phyloP scores from a whole-genome alignment of 2,797 vertebrate genomes.

The Macropodus opercularis region DNA sequence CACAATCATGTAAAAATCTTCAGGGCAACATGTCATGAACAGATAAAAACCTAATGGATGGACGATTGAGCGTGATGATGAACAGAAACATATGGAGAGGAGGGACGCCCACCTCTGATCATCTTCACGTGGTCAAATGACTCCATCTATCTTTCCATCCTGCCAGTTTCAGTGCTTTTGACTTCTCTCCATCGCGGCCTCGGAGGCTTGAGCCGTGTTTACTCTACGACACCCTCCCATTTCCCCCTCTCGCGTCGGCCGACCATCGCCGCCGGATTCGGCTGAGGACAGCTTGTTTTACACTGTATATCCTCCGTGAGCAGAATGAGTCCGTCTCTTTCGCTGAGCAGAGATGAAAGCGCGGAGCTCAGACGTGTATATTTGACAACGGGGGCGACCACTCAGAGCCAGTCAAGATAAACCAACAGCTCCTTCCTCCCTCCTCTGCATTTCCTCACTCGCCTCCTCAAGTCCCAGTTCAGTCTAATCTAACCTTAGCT shows the following conservation, averaged over 20 bases:
- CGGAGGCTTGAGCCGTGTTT: conserved; percentile 65
- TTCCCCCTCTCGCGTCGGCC: conserved; percentile 47
- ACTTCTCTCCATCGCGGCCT: conserved; percentile 40
- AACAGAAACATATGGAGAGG: conserved; percentile 54
- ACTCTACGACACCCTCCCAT: conserved; percentile 59
- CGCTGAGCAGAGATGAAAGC: conserved; percentile 58
- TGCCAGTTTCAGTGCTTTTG: background rate
- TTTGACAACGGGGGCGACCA: conserved; percentile 61
- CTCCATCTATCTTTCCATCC: conserved; percentile 15
- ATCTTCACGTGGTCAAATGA: conserved; percentile 46
- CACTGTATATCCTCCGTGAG: conserved; percentile 47
- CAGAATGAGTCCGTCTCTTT: conserved; percentile 36
- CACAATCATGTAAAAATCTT: conserved; percentile 22
- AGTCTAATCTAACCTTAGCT: conserved; percentile 7
- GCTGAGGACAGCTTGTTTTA: conserved; percentile 57
- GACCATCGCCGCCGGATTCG: conserved; percentile 34
- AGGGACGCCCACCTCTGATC: conserved; percentile 53
- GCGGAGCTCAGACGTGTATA: conserved; percentile 62
- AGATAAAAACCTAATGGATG: conserved; percentile 1
- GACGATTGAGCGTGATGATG: conserved; percentile 36
- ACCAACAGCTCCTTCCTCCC: conserved; percentile 55
- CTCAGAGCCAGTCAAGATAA: conserved; percentile 68
- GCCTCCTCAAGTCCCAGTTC: conserved; percentile 2
- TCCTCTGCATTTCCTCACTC: background rate
- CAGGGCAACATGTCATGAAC: conserved; percentile 1